A percentile compares a stretch with the other conserved stretches of the same genome.
These are phyloP conservation scores for Cerastoderma edule DNA, from an alignment of 2,888 invertebrate species.

Conservation along the genomic window DNA sequence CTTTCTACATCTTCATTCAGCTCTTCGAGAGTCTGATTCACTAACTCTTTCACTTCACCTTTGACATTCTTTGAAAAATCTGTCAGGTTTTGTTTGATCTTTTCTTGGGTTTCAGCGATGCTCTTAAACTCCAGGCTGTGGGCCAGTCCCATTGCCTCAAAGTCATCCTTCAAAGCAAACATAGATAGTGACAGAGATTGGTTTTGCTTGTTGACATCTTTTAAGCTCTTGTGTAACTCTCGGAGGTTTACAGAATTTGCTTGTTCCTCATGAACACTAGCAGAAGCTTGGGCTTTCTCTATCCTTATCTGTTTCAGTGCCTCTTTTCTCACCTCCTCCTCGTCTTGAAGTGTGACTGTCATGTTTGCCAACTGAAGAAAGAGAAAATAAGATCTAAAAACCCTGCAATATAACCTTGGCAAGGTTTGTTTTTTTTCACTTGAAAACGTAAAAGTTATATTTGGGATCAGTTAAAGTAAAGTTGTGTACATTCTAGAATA, in stretches of 20 bases:
- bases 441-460: too few species aligned
- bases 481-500: too few species aligned
- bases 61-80: neutral
- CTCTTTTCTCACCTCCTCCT: too few species aligned
- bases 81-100: neutral
- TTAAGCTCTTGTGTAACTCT: neutral
- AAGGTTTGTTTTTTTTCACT: neutral
- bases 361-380: neutral
- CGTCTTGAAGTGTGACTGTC: too few species aligned
- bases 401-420: neutral
- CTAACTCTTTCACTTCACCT: neutral
- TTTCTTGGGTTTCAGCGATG: neutral
- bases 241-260: too few species aligned
- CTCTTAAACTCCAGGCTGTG: neutral
- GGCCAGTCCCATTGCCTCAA: neutral
- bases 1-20: neutral
- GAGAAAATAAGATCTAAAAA: neutral
- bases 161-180: neutral
- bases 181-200: neutral
- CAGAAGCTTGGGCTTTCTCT: too few species aligned
- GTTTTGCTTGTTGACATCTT: neutral
- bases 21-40: neutral
- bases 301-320: too few species aligned
- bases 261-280: too few species aligned
- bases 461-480: too few species aligned